Evolutionary conservation across 2,888 invertebrate genomes (phyloP).

Genomic region (Machimus rusticus): DNA sequence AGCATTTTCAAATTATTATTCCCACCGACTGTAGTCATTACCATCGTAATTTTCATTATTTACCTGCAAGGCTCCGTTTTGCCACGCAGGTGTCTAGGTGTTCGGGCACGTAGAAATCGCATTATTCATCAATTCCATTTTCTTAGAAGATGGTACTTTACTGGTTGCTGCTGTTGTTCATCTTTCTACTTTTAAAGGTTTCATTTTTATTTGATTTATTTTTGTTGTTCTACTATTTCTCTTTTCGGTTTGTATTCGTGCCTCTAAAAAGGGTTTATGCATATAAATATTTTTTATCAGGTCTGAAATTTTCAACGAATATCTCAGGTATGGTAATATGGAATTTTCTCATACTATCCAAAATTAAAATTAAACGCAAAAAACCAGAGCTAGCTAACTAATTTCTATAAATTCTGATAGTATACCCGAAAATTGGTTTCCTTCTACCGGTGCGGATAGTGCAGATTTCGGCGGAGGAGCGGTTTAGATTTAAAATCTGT

Average conservation of each 20-base stretch:
- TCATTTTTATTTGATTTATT: neutral
- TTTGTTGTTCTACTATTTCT: neutral
- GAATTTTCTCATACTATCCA: no score
- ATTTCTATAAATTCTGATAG: no score
- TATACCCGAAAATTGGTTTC: no score
- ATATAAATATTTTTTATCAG: no score
- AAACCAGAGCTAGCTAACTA: no score
- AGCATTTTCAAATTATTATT: neutral
- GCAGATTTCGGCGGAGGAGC: no score
- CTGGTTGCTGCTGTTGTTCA: neutral
- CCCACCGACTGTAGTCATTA: neutral
- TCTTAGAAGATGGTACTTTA: neutral
- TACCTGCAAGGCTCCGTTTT: neutral
- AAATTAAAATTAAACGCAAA: no score
- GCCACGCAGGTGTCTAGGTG: neutral
- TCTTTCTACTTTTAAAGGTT: no score
- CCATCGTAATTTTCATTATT: neutral
- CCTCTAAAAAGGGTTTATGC: neutral
- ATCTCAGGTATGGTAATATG: no score
- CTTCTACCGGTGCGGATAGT: no score
- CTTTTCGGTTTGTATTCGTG: neutral
- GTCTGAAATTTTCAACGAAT: no score
- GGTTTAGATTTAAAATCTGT: no score
- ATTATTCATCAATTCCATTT: neutral
- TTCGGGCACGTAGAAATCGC: neutral